Evolutionary conservation across 2,888 invertebrate genomes (phyloP).

Genomic region (Sesia apiformis): DNA sequence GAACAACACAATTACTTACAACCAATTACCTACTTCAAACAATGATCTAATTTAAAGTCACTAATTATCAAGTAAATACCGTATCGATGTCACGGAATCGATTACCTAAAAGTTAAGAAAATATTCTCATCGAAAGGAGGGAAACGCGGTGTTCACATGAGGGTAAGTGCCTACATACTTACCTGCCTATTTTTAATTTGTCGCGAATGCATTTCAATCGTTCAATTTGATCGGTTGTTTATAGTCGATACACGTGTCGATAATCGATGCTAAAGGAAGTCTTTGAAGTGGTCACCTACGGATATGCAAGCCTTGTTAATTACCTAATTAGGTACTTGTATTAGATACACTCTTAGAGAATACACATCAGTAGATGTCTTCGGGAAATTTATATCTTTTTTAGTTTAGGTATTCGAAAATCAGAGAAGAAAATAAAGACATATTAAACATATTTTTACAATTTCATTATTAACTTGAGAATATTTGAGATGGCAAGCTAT

Average conservation of each 20-base stretch:
- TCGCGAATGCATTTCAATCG: not conserved
- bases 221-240: not conserved
- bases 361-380: too few species aligned
- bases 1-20: too few species aligned
- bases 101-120: conserved; percentile 7
- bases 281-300: not conserved
- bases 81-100: conserved; percentile 15
- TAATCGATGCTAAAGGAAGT: not conserved
- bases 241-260: not conserved
- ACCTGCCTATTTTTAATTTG: not conserved
- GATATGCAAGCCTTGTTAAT: not conserved
- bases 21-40: too few species aligned
- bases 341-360: too few species aligned
- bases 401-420: too few species aligned
- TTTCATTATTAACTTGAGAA: too few species aligned
- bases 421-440: too few species aligned
- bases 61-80: conserved; percentile 1
- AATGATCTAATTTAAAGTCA: not conserved
- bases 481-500: too few species aligned
- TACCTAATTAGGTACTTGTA: not conserved
- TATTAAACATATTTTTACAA: too few species aligned
- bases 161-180: conserved; percentile 17
- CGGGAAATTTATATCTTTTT: too few species aligned
- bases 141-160: conserved; percentile 42
- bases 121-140: conserved; percentile 49